Evolutionary conservation across 2,113 vertebrate genomes (phyloP).

Genomic region (Erythrolamprus reginae): DNA sequence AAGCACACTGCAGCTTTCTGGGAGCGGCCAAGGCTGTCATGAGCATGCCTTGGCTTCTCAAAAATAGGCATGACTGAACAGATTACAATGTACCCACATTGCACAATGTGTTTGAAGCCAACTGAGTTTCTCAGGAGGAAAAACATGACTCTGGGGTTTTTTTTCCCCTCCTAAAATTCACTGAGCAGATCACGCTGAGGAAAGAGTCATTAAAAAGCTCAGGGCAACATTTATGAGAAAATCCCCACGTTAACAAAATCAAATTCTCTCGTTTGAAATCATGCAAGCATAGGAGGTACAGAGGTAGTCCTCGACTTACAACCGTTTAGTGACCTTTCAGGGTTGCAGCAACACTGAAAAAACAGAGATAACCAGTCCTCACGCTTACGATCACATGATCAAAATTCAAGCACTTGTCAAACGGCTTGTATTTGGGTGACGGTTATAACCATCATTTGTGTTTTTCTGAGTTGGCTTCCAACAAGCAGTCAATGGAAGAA

Average conservation of each 20-base stretch:
- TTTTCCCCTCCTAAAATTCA: too few relatives aligned
- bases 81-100: not conserved
- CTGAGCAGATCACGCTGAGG: not conserved
- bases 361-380: not conserved
- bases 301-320: not conserved
- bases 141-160: too few relatives aligned
- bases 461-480: not conserved
- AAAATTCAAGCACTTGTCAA: not conserved
- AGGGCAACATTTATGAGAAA: not conserved
- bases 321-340: not conserved
- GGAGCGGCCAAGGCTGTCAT: accelerated
- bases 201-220: not conserved
- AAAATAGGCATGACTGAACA: not conserved
- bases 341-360: not conserved
- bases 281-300: too few relatives aligned
- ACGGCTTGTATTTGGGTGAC: not conserved
- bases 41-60: not conserved
- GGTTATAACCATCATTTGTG: not conserved
- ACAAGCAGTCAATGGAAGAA: not conserved
- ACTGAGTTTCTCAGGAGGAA: not conserved
- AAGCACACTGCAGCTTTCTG: too few relatives aligned
- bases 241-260: not conserved
- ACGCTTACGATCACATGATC: not conserved
- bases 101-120: not conserved
- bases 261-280: not conserved